phyloP scores from a whole-genome alignment of 2,888 invertebrate genomes.

The Theodoxus fluviatilis region DNA sequence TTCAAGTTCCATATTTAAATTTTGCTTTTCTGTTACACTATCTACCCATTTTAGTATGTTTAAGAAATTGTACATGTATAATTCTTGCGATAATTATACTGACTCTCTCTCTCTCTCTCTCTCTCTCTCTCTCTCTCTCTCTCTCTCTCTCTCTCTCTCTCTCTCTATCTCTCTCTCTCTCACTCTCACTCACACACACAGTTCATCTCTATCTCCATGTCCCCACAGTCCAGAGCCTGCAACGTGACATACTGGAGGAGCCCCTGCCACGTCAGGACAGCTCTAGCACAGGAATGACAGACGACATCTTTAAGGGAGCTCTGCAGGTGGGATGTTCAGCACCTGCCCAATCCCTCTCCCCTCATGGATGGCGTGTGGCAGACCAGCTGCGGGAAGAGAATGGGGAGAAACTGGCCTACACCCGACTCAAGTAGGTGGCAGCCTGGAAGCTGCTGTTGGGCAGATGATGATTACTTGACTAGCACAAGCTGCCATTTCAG shows the following conservation, averaged over 20 bases:
- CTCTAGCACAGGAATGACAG: slow-evolving; percentile 33
- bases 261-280: slow-evolving; percentile 37
- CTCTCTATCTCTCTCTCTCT: slow-evolving; percentile 5
- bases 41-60: too few relatives aligned
- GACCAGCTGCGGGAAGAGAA: slow-evolving; percentile 60
- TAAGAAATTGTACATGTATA: neutral
- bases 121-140: slow-evolving; percentile 21
- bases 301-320: slow-evolving; percentile 40
- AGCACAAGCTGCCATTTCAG: too few relatives aligned
- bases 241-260: slow-evolving; percentile 33
- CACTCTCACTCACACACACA: slow-evolving; percentile 17
- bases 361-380: slow-evolving; percentile 48
- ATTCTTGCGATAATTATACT: neutral
- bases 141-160: neutral
- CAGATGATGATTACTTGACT: neutral
- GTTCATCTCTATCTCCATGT: neutral
- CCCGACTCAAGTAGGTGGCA: slow-evolving; percentile 57
- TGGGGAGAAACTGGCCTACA: slow-evolving; percentile 59
- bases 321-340: slow-evolving; percentile 32
- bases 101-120: slow-evolving; percentile 19
- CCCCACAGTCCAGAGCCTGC: neutral
- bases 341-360: slow-evolving; percentile 31
- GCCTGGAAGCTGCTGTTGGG: too few relatives aligned
- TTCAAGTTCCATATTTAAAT: neutral
- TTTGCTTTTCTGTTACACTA: too few relatives aligned